Conservation (phyloP, 2,797 vertebrate genomes). For the Rhinatrema bivittatum region DNA sequence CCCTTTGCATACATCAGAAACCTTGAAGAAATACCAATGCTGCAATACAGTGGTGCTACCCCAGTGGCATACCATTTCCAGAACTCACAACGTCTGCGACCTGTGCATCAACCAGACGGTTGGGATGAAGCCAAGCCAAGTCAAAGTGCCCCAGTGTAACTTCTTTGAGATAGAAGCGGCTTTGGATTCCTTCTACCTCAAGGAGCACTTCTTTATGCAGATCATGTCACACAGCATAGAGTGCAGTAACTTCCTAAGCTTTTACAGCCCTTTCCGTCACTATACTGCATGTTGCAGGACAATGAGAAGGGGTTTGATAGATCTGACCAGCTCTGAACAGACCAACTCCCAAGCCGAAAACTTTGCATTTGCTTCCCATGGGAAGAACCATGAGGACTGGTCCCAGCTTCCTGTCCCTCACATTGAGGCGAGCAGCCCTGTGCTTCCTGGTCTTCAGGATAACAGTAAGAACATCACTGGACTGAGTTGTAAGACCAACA, state of each 20-base stretch:
- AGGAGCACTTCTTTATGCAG: conserved; percentile 50
- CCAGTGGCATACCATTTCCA: conserved; percentile 50
- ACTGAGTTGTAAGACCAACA: conserved; percentile 86
- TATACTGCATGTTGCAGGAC: conserved; percentile 87
- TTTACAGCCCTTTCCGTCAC: conserved; percentile 75
- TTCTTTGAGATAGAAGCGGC: conserved; percentile 52
- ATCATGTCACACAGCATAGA: conserved; percentile 40
- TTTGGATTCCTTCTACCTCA: conserved; percentile 69
- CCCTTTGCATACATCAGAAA: not conserved
- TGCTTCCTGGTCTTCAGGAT: conserved; percentile 30
- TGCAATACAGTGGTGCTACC: conserved; percentile 77
- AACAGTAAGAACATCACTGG: conserved; percentile 59
- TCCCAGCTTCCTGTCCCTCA: conserved; percentile 44
- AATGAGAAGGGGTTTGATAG: conserved; percentile 36
- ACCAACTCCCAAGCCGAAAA: conserved; percentile 7
- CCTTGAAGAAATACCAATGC: conserved; percentile 45
- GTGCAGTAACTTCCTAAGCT: conserved; percentile 70
- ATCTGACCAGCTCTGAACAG: conserved; percentile 25
- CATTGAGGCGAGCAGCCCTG: conserved; percentile 58
- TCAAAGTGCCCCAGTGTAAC: conserved; percentile 52
- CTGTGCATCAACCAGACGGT: conserved; percentile 66
- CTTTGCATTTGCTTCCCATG: conserved; percentile 47
- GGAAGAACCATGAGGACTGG: conserved; percentile 32
- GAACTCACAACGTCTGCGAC: conserved; percentile 71
- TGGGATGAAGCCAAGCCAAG: conserved; percentile 33